phyloP scores from a whole-genome alignment of 2,888 invertebrate species.

The Limnephilus auricula region DNA sequence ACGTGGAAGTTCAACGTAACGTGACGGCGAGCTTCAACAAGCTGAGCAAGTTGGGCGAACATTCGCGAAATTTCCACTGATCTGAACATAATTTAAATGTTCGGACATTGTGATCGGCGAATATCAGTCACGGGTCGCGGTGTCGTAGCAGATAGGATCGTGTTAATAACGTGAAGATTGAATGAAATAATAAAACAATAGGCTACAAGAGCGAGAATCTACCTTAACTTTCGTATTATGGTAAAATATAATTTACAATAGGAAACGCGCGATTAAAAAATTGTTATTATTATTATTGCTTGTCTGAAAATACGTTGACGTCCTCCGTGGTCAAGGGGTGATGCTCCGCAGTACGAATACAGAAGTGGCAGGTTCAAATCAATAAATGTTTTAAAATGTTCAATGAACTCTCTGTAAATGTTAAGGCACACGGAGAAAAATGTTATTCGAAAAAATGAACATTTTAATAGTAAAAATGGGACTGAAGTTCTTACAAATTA shows the following conservation, averaged over 20 bases:
- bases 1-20: constrained; percentile 23
- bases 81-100: background rate
- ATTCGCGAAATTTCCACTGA: background rate
- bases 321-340: too few relatives aligned
- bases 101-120: background rate
- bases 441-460: too few relatives aligned
- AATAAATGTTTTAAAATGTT: too few relatives aligned
- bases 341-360: too few relatives aligned
- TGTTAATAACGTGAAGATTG: background rate
- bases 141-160: background rate
- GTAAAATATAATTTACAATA: background rate
- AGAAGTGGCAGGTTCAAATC: too few relatives aligned
- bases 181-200: background rate
- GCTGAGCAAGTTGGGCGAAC: background rate
- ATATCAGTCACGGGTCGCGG: constrained; percentile 5
- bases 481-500: too few relatives aligned
- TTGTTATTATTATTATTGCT: background rate
- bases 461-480: too few relatives aligned
- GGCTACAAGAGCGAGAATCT: background rate
- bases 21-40: constrained; percentile 7
- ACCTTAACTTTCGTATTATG: background rate
- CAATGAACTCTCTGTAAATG: too few relatives aligned
- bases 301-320: background rate
- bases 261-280: background rate
- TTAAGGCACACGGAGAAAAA: too few relatives aligned